Base-by-base conservation (phyloP, 1,140 invertebrate genomes). In the Camponotus vicinus region DNA sequence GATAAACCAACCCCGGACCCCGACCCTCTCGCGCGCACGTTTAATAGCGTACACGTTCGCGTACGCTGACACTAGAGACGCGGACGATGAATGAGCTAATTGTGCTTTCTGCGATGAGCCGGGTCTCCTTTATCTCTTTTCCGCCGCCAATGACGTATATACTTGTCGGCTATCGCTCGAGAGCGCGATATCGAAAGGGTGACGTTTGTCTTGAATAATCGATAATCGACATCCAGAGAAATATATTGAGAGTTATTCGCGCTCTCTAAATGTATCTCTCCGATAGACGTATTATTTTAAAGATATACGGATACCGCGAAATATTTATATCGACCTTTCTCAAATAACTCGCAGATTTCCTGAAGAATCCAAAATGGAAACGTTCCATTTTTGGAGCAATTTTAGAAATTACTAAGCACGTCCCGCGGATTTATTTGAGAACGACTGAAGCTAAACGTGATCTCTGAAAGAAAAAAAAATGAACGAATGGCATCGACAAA, bases 81-180 rank as follows among this genome's bases (percentile, higher is more conserved):
- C 64, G 75, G 67, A 69, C 92, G 91, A 93, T 93, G 92, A 93
- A 93, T 93, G 92, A 92, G 86, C 91, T 93, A 93, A 93, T 93
- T 93, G 93, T 93, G 86, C 88, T 77, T 80, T 88, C 63, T 82
- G 49, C 5, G 82, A 80, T 82, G 79, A 77, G 70, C 52, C 71
- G 57, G 70, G 40, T 85, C 75, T 32, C 85, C 71, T 67, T 87
- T 71, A 45, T 88, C 61, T 77, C 73, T 69, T 66, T 57, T 69
- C 71, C 69, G 27, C 57, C 8, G 15, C 61, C 55, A 49, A 63
- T 85, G 82, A 77, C 82, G 82, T 64, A 55, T 45, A 71, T 55
- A 55, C 27, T 27, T 34, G 37, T 21, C 63, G 42, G 27, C 34
- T 66, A 42, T 55, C 55, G 32, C 37, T 15, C 64, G 55, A 70